phyloP scores from a whole-genome alignment of 2,113 vertebrate genomes.

The Edolisoma coerulescens region DNA sequence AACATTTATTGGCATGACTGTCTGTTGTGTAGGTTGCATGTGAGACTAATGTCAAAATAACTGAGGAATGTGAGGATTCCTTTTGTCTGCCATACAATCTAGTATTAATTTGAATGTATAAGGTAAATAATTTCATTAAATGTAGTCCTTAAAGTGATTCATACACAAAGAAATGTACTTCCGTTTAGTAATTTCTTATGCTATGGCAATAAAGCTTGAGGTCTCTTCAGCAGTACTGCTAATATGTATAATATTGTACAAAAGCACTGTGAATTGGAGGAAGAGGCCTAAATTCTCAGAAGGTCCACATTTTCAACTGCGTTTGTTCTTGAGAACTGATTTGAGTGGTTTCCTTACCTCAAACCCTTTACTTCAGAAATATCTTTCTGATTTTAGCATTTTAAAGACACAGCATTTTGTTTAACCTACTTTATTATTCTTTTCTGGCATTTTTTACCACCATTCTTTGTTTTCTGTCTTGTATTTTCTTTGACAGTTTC shows the following conservation, averaged over 20 bases:
- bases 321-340: background rate
- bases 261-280: background rate
- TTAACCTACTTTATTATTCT: background rate
- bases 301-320: background rate
- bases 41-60: background rate
- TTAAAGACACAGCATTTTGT: background rate
- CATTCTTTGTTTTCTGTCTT: background rate
- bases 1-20: background rate
- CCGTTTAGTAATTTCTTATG: background rate
- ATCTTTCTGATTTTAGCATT: background rate
- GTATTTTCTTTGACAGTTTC: background rate
- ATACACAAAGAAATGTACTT: background rate
- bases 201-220: background rate
- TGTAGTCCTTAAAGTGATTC: background rate
- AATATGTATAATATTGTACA: background rate
- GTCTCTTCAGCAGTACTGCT: background rate
- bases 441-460: background rate
- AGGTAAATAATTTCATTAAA: background rate
- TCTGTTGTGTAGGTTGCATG: background rate
- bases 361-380: background rate
- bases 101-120: background rate
- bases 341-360: background rate
- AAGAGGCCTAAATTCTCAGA: background rate
- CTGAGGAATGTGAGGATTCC: background rate
- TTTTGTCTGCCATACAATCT: background rate